phyloP scores from a whole-genome alignment of 2,113 vertebrate species.

The Salminus brasiliensis region DNA sequence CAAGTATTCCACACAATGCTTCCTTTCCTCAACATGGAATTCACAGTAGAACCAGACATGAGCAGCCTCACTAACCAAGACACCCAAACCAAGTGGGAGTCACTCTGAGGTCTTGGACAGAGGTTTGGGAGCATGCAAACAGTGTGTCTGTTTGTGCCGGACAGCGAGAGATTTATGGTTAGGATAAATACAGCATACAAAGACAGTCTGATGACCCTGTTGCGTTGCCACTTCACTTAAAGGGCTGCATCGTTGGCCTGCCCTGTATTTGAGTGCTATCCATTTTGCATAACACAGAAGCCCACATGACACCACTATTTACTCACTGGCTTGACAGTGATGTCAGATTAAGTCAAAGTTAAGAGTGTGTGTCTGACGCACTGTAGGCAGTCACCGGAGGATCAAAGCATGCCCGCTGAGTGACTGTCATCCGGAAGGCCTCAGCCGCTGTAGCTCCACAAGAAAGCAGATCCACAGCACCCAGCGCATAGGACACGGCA shows the following conservation, averaged over 20 bases:
- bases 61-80: conserved; percentile 52
- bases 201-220: conserved; percentile 5
- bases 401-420: conserved; percentile 43
- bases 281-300: conserved; percentile 32
- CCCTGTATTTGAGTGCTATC: conserved; percentile 22
- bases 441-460: not conserved
- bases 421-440: conserved; percentile 6
- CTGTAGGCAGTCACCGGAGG: conserved; percentile 29
- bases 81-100: conserved; percentile 43
- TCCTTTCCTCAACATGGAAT: conserved; percentile 45
- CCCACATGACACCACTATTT: conserved; percentile 30
- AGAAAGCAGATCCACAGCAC: not conserved
- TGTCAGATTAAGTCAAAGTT: conserved; percentile 42
- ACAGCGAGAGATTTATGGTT: not conserved
- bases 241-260: conserved; percentile 4
- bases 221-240: conserved; percentile 19
- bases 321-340: conserved; percentile 39
- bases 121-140: not conserved
- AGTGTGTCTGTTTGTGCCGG: not conserved
- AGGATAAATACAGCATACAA: not conserved
- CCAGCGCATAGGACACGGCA: not conserved
- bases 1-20: conserved; percentile 55
- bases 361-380: conserved; percentile 42
- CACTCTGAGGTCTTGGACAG: conserved; percentile 3
- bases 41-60: conserved; percentile 43